Base-by-base conservation (phyloP, 2,113 vertebrate species). In the Podilymbus podiceps region DNA sequence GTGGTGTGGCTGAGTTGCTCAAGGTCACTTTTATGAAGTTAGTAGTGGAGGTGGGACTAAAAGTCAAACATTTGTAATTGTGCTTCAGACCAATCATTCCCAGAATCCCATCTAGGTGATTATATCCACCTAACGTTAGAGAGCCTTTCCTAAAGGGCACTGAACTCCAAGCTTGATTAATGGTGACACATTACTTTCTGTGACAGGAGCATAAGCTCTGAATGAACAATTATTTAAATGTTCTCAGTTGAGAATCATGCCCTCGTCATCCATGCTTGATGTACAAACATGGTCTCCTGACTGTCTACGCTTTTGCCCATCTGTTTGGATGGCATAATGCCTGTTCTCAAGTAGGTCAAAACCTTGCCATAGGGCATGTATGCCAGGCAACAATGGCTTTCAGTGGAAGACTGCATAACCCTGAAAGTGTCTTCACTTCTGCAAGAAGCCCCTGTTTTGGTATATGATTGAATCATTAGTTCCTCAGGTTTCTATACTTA, bases 251-350 rank as follows among this genome's bases (percentile, higher is more conserved):
- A 97, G 97, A 98, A 97, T 97, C 95, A 83, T 98, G 97, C 94
- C 96, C 95, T 97, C 85, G 6, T 97, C 98, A 98, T 96, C 97
- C 97, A 97, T 98, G 97, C 96, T 96, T 98, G 97, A 98, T 98
- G 95, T 98, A 97, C 92, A 98, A 95, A 98, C 97, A 97, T 98
- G 97, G 96, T 98, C 97, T 98, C 97, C 97, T 98, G 97, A 97
- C 97, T 98, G 90, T 97, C 97, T 98, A 94, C 38, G 97, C 93
- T 98, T 97, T 95, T 97, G 84, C 95, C 98, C 98, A 98, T 98
- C 98, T 98, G 98, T 97, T 98, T 98, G 97, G 89, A 98, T 98
- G 98, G 98, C 98, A 97, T 94, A 79, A 95, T 97, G 98, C 98
- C 98, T 97, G 96, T 93, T 97, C 83, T 97, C 92, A 98, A 98